Evolutionary conservation across 1,140 invertebrate genomes (phyloP), one percentile per base, ranked within the genome.

Genomic region (Drusus annulatus): DNA sequence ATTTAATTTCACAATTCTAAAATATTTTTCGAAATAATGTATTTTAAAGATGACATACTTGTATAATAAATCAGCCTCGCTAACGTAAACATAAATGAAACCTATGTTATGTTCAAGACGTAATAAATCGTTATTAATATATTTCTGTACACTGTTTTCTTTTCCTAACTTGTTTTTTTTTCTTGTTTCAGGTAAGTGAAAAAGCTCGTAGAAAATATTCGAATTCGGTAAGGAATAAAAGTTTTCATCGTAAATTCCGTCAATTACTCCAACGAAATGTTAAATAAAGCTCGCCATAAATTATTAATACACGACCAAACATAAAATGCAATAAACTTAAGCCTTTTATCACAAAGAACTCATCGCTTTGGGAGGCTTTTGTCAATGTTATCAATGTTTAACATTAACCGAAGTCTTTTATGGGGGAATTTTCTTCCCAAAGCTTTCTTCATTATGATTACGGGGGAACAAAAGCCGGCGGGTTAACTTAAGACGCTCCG

Each of bases 401-500:
- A 63, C 58, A 77, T 77, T 77, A 56, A 56, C 52, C 25, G 15
- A 75, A 60, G 52, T 75, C 71, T 75, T 69, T 78, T 71, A 78
- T 68, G 50, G 21, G 16, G 15, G 13, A 68, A 36, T 69, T 78
- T 78, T 60, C 76, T 75, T 75, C 28, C 31, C 60, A 78, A 78
- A 81, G 69, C 28, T 51, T 69, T 60, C 71, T 76, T 77, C 54
- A 75, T 82, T 82, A 58, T 76, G 62, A 79, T 82, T 79, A 79
- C 56, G 65, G 77, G 45, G 58, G 76, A 82, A 82, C 81, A 79
- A 79, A 82, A 82, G 25, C 36, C 51, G 62, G 28, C 51, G 60
- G 65, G 71, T 79, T 76, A 82, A 77, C 81, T 82, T 79, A 82
- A 79, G 78, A 62, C 78, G 77, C 80, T 79, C 65, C 31, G 81